Evolutionary conservation across 2,797 vertebrate species (phyloP).

Genomic region (Choloepus didactylus): DNA sequence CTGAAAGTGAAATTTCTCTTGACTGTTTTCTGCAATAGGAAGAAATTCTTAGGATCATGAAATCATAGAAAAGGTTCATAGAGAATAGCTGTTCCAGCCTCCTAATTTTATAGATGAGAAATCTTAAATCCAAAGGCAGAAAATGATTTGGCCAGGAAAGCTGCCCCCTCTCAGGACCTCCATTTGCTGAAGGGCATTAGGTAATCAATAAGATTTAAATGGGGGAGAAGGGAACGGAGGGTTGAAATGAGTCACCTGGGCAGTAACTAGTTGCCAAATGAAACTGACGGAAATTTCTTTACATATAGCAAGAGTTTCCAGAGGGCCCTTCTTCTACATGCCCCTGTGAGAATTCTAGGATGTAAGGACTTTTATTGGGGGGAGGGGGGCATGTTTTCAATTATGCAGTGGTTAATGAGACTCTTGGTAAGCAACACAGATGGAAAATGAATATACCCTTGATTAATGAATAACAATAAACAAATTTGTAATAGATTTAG

Average conservation of each 20-base stretch:
- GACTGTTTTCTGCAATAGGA: background rate
- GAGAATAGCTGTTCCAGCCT: background rate
- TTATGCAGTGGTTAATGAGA: background rate
- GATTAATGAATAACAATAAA: background rate
- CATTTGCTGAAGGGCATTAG: background rate
- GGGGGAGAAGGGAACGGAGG: background rate
- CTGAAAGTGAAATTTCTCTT: conserved; percentile 37
- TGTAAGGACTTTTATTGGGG: background rate
- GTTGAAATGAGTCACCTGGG: conserved; percentile 2
- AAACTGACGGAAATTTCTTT: background rate
- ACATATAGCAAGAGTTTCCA: background rate
- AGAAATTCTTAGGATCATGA: conserved; percentile 35
- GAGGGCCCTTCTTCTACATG: background rate
- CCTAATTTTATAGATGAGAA: conserved; percentile 43
- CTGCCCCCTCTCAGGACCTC: background rate
- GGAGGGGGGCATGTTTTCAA: background rate
- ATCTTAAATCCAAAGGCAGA: background rate
- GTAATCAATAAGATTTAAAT: background rate
- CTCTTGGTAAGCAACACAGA: background rate
- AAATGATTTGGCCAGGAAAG: background rate
- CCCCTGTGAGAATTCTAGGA: background rate
- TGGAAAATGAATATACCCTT: background rate
- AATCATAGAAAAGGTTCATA: background rate
- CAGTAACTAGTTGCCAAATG: background rate
- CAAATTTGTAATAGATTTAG: background rate